Base-by-base conservation (phyloP, 2,113 vertebrate genomes). In the Synchiropus splendidus region DNA sequence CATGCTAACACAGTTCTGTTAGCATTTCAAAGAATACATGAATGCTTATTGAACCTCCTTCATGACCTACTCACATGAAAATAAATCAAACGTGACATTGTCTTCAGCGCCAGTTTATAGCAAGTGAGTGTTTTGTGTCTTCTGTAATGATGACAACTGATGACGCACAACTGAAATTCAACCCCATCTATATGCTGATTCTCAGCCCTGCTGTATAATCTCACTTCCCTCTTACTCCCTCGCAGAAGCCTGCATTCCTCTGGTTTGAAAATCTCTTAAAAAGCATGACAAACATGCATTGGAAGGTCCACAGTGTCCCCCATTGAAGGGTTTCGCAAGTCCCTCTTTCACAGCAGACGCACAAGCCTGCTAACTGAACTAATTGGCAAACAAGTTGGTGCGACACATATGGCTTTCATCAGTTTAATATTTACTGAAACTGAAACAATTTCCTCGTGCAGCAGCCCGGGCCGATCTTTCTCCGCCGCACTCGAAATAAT, bases 211-310 rank as follows among this genome's bases (percentile, higher is more conserved):
- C 56, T 58, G 64, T 73, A 77, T 66, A 56, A 64, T 49, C 42
- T 31, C 35, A 45, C 14, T 48, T 15, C 42, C 51, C 50, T 42
- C 38, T 45, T 45, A 55, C 62, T 51, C 52, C 51, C 61, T 55
- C 70, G 70, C 72, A 79, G n/a, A 75, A 72, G 72, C 70, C 58
- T 42, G 54, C 58, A 60, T 71, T 72, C 65, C 68, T 68, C 72
- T 79, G 72, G 75, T 77, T 77, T 75, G 76, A 68, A 73, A 75
- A 77, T 75, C 74, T 68, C 70, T 74, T 76, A 70, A 74, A n/a
- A 77, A 72, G 70, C 72, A 77, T 81, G 74, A 77, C 79, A 81
- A 74, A 75, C 75, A 65, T 69, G 74, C 65, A 77, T 56, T 75
- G 61, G 72, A 77, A 70, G 64, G 74, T 76, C 66, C 61, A 44